Evolutionary conservation across 2,888 invertebrate species (phyloP).

Genomic region (Linhomoeus sp.): DNA sequence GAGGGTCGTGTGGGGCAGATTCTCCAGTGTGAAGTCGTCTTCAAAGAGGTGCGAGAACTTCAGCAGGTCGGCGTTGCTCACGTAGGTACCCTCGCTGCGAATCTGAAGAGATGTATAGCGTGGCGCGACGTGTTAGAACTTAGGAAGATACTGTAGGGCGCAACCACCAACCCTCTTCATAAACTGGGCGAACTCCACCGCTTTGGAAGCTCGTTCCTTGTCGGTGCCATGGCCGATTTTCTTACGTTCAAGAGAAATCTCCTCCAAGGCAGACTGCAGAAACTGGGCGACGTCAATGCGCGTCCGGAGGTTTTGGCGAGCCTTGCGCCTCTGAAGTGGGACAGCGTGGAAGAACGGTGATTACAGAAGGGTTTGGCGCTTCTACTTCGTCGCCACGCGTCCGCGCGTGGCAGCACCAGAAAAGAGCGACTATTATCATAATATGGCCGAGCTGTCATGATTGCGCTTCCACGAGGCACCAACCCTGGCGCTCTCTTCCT

Average conservation of each 20-base stretch:
- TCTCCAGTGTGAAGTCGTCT: conserved; percentile 93
- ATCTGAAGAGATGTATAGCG: conserved; percentile 34
- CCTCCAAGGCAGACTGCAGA: conserved; percentile 81
- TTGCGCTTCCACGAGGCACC: too few species aligned
- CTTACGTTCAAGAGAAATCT: conserved; percentile 66
- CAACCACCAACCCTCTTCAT: conserved; percentile 47
- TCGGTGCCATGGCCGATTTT: conserved; percentile 12
- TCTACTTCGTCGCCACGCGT: too few species aligned
- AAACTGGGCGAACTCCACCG: conserved; percentile 75
- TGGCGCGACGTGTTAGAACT: too few species aligned
- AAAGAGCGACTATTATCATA: too few species aligned
- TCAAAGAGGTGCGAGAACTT: conserved; percentile 90
- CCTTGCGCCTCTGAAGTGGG: conserved; percentile 51
- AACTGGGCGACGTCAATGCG: conserved; percentile 97
- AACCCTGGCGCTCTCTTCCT: conserved; percentile 30
- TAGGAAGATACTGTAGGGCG: not conserved
- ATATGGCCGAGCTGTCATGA: too few species aligned
- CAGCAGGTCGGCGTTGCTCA: conserved; percentile 72
- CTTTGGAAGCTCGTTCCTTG: conserved; percentile 28
- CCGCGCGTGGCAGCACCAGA: too few species aligned
- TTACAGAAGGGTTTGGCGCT: too few species aligned
- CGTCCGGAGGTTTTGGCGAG: too few species aligned
- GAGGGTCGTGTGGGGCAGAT: conserved; percentile 64
- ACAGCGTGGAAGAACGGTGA: too few species aligned
- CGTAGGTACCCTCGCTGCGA: conserved; percentile 51